phyloP scores from a whole-genome alignment of 2,888 invertebrate species.

The Cenopis cana region DNA sequence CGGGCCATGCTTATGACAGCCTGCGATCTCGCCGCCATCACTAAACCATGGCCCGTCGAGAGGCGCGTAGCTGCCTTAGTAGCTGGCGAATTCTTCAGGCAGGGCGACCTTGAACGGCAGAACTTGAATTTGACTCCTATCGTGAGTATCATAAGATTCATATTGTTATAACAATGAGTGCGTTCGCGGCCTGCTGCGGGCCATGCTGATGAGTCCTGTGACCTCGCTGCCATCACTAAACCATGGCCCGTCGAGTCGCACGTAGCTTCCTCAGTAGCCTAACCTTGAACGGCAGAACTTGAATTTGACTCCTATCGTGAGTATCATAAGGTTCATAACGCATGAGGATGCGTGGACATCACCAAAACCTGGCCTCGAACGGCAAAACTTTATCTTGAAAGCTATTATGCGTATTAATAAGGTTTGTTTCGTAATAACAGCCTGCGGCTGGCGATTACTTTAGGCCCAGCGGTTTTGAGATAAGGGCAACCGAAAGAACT shows the following conservation, averaged over 20 bases:
- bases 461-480: slow-evolving; percentile 97
- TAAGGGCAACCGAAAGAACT: no score
- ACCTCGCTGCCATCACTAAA: slow-evolving; percentile 93
- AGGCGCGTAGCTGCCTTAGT: slow-evolving; percentile 96
- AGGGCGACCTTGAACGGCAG: slow-evolving; percentile 95
- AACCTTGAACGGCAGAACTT: slow-evolving; percentile 94
- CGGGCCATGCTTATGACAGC: slow-evolving; percentile 98
- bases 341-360: slow-evolving; percentile 84
- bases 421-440: background rate
- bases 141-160: slow-evolving; percentile 81
- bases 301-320: slow-evolving; percentile 95
- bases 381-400: slow-evolving; percentile 94
- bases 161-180: background rate
- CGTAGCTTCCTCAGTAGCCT: slow-evolving; percentile 95
- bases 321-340: slow-evolving; percentile 71
- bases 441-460: slow-evolving; percentile 93
- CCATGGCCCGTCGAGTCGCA: slow-evolving; percentile 97
- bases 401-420: slow-evolving; percentile 89
- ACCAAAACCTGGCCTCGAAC: slow-evolving; percentile 97
- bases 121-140: slow-evolving; percentile 96
- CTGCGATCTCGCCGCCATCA: slow-evolving; percentile 97
- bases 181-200: no score
- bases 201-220: background rate
- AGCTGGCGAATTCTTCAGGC: slow-evolving; percentile 96
- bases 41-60: slow-evolving; percentile 97